Conservation (phyloP, 2,888 invertebrate species). For the Luperina nickerlii region DNA sequence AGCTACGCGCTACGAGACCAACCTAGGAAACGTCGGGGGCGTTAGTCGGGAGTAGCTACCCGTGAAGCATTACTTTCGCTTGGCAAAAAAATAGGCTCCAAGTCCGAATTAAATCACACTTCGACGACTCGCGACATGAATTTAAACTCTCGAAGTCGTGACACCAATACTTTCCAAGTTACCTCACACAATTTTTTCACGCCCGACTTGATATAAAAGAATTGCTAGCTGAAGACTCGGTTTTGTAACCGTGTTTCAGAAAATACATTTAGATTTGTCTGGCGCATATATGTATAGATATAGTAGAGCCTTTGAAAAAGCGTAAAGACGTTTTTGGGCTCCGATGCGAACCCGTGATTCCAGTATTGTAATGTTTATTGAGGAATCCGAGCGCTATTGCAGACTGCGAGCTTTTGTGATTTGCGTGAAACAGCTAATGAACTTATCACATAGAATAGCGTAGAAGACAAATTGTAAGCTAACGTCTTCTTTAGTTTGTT, state of each 20-base stretch:
- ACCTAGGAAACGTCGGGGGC: slow-evolving; percentile 16
- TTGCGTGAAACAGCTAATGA: slow-evolving; percentile 28
- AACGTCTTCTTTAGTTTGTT: slow-evolving; percentile 1
- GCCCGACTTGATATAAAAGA: slow-evolving; percentile 60
- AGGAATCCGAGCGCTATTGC: slow-evolving; percentile 24
- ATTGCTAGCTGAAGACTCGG: slow-evolving; percentile 32
- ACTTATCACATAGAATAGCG: slow-evolving; percentile 38
- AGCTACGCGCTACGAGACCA: slow-evolving; percentile 13
- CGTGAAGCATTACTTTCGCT: slow-evolving; percentile 51
- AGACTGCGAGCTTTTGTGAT: slow-evolving; percentile 36
- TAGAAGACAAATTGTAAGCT: slow-evolving; percentile 26
- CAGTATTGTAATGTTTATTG: slow-evolving; percentile 47
- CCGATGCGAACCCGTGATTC: slow-evolving; percentile 21
- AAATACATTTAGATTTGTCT: slow-evolving; percentile 47
- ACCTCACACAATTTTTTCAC: slow-evolving; percentile 55
- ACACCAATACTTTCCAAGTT: slow-evolving; percentile 56
- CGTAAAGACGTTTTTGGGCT: slow-evolving; percentile 30
- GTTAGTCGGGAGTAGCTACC: slow-evolving; percentile 47
- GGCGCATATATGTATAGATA: slow-evolving; percentile 26
- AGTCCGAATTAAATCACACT: slow-evolving; percentile 69
- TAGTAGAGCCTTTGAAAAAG: slow-evolving; percentile 30
- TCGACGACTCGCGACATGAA: slow-evolving; percentile 60
- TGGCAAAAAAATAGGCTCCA: slow-evolving; percentile 53
- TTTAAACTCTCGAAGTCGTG: slow-evolving; percentile 60
- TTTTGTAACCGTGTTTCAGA: slow-evolving; percentile 39